These are phyloP conservation scores for Danio kyathit DNA, from an alignment of 2,797 vertebrate species.

Conservation along the genomic window DNA sequence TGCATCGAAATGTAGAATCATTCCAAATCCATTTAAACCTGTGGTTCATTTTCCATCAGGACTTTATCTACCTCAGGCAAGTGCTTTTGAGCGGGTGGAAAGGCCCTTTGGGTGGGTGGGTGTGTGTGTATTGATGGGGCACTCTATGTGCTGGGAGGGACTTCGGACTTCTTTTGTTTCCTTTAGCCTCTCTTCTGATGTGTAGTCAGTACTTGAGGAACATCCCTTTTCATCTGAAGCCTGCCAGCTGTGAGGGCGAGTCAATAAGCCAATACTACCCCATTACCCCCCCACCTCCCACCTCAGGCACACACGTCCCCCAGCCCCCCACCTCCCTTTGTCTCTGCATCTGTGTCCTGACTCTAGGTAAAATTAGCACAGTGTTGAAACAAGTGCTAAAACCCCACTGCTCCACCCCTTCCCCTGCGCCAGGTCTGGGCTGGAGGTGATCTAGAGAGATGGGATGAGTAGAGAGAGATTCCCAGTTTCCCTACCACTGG, in stretches of 20 bases:
- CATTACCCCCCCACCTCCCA: constrained; percentile 26
- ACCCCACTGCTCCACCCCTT: constrained; percentile 30
- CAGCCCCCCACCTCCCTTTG: constrained; percentile 50
- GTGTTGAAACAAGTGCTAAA: constrained; percentile 52
- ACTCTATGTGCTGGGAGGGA: constrained; percentile 50
- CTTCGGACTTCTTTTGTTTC: constrained; percentile 59
- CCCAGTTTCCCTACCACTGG: constrained; percentile 18
- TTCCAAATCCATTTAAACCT: constrained; percentile 5
- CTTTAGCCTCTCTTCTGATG: constrained; percentile 66
- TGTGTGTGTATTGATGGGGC: constrained; percentile 22
- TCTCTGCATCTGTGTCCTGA: constrained; percentile 61
- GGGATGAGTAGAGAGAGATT: neutral
- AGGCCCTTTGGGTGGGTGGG: constrained; percentile 52
- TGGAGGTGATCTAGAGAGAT: constrained; percentile 32
- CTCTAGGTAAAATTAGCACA: constrained; percentile 60
- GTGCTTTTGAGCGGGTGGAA: constrained; percentile 69
- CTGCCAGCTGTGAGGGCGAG: constrained; percentile 69
- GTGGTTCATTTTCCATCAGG: constrained; percentile 12
- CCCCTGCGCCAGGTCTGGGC: constrained; percentile 39
- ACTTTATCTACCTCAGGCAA: constrained; percentile 69
- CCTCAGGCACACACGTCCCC: constrained; percentile 33
- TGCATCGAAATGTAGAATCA: neutral
- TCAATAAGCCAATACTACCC: constrained; percentile 70
- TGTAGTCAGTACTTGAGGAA: constrained; percentile 71
- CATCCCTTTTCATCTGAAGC: constrained; percentile 69